Conservation (phyloP, 2,113 vertebrate genomes). For the Pluvianellus socialis region DNA sequence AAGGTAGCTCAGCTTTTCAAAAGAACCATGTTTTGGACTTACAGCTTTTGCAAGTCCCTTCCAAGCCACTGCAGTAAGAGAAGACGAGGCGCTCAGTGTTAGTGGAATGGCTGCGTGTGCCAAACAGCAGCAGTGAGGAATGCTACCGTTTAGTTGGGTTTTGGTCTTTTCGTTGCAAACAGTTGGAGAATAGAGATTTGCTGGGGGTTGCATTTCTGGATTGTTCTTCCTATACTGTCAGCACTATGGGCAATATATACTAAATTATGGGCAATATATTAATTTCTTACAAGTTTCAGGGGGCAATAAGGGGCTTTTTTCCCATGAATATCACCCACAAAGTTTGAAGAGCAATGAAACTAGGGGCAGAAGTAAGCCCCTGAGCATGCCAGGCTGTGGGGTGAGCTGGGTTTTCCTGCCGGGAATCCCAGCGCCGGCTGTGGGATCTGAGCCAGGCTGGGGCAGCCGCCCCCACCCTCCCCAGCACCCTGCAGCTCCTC, state of each 20-base stretch:
- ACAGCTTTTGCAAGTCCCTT: neutral
- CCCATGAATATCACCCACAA: neutral
- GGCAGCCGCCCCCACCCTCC: neutral
- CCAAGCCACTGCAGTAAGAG: fast-evolving
- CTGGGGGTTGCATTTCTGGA: neutral
- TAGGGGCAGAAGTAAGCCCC: neutral
- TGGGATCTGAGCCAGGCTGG: neutral
- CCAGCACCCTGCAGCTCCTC: neutral
- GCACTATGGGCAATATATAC: too few relatives aligned
- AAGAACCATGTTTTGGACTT: neutral
- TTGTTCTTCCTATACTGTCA: fast-evolving
- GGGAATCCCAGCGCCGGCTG: fast-evolving
- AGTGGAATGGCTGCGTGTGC: neutral
- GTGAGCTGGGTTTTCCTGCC: fast-evolving
- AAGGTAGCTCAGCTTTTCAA: neutral
- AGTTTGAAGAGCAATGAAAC: neutral
- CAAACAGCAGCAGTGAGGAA: fast-evolving
- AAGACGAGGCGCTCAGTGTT: fast-evolving
- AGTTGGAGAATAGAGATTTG: neutral
- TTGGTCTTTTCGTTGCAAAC: neutral
- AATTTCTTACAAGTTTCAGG: neutral
- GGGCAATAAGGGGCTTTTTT: neutral
- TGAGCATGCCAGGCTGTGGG: fast-evolving
- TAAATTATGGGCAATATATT: neutral
- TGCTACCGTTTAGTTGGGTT: fast-evolving